Evolutionary conservation across 2,113 vertebrate genomes (phyloP).

Genomic region (Dolichotis patagonum): DNA sequence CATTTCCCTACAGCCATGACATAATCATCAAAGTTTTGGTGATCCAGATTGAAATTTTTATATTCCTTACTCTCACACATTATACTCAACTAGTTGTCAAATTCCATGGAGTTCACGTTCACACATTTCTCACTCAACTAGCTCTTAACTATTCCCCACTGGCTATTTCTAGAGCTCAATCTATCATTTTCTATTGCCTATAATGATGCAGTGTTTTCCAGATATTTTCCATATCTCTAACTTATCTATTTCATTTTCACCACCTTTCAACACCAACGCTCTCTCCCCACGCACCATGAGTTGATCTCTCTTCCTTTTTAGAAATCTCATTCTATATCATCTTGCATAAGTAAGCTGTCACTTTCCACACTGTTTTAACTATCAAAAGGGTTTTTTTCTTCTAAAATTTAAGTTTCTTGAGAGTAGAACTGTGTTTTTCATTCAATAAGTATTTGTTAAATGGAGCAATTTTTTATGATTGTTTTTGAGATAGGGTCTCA

Average conservation of each 20-base stretch:
- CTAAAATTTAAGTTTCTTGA: slow-evolving; percentile 31
- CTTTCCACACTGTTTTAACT: not conserved
- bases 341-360: not conserved
- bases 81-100: not conserved
- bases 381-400: not conserved
- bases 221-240: not conserved
- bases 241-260: not conserved
- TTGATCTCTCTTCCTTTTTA: not conserved
- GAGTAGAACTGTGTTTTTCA: not conserved
- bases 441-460: not conserved
- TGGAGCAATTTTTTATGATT: not conserved
- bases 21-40: not conserved
- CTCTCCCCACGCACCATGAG: not conserved
- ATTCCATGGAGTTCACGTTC: not conserved
- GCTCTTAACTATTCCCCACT: not conserved
- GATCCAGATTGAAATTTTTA: not conserved
- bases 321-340: not conserved
- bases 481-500: not conserved
- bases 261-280: not conserved
- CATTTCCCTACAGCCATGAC: not conserved
- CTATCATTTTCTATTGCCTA: not conserved
- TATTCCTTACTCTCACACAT: not conserved
- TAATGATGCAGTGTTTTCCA: not conserved
- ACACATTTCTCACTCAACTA: not conserved
- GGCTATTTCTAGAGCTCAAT: not conserved